Percentiles rank a stretch among this genome's conserved stretches.
These are phyloP conservation scores for Uloborus diversus DNA, from an alignment of 1,140 invertebrate genomes.

Conservation along the genomic window DNA sequence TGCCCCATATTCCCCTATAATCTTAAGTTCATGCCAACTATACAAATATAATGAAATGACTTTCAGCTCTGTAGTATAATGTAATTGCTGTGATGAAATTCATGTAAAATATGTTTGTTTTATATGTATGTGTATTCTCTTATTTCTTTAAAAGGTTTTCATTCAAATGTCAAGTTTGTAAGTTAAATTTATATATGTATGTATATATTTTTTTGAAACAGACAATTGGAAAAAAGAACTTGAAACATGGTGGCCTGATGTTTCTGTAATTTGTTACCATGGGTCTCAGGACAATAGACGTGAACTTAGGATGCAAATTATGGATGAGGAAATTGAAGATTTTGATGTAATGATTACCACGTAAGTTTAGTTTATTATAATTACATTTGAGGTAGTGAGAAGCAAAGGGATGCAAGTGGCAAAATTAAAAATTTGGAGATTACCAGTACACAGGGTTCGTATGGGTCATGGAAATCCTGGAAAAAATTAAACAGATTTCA, in stretches of 20 bases:
- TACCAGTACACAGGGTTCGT: no score
- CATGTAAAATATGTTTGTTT: neutral
- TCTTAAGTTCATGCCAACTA: no score
- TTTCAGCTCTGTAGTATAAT: neutral
- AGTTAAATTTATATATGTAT: neutral
- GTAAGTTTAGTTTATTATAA: slow-evolving; percentile 68
- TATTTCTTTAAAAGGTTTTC: neutral
- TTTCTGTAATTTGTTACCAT: slow-evolving; percentile 86
- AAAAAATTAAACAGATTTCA: no score
- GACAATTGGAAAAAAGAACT: slow-evolving; percentile 92
- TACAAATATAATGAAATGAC: no score
- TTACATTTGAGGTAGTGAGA: no score
- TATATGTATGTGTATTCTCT: neutral
- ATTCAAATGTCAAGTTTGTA: slow-evolving; percentile 23
- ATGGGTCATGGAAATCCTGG: no score
- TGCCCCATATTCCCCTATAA: no score
- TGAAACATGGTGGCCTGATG: slow-evolving; percentile 81
- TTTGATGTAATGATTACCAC: slow-evolving; percentile 90
- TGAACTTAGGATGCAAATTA: slow-evolving; percentile 77
- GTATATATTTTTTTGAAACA: slow-evolving; percentile 61
- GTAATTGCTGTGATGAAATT: neutral
- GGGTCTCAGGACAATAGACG: slow-evolving; percentile 85
- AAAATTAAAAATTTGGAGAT: no score
- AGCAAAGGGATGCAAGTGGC: no score
- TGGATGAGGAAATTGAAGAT: slow-evolving; percentile 75